Conservation (phyloP, 1,140 invertebrate species). For the Drosophila miranda region DNA sequence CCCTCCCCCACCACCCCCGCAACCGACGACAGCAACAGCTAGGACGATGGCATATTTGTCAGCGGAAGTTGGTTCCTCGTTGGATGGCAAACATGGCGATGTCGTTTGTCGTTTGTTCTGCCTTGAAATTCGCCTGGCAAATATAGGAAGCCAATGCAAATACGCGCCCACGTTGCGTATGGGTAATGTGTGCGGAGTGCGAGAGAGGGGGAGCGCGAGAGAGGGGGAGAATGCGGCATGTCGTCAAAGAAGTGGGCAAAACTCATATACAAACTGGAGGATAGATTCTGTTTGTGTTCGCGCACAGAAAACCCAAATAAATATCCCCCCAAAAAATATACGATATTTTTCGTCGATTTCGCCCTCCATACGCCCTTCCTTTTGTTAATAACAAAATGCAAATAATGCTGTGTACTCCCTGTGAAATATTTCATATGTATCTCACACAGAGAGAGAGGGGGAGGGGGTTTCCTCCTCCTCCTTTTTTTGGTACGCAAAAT, state of each 20-base stretch:
- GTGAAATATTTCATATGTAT: constrained; percentile 16
- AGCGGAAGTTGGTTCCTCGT: constrained; percentile 40
- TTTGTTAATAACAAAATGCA: constrained; percentile 76
- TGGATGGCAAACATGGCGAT: constrained; percentile 45
- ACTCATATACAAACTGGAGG: constrained; percentile 29
- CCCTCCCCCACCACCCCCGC: not conserved
- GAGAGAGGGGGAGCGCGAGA: no score
- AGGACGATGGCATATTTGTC: constrained; percentile 52
- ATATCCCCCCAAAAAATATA: constrained; percentile 36
- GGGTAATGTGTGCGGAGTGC: constrained; percentile 35
- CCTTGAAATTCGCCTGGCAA: constrained; percentile 53
- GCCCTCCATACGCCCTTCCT: not conserved
- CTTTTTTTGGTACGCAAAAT: constrained; percentile 36
- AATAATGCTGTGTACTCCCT: constrained; percentile 41
- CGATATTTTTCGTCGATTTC: constrained; percentile 13
- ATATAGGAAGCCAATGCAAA: constrained; percentile 66
- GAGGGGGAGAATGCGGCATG: not conserved
- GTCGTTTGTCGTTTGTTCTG: constrained; percentile 44
- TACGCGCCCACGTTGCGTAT: constrained; percentile 59
- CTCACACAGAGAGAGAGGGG: not conserved
- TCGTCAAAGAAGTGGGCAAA: constrained; percentile 24
- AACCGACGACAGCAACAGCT: constrained; percentile 11
- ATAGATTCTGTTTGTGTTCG: constrained; percentile 27
- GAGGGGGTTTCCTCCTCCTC: not conserved
- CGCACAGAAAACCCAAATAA: constrained; percentile 24